Conservation (phyloP, 1,140 invertebrate species). For the Aphelinus certus region DNA sequence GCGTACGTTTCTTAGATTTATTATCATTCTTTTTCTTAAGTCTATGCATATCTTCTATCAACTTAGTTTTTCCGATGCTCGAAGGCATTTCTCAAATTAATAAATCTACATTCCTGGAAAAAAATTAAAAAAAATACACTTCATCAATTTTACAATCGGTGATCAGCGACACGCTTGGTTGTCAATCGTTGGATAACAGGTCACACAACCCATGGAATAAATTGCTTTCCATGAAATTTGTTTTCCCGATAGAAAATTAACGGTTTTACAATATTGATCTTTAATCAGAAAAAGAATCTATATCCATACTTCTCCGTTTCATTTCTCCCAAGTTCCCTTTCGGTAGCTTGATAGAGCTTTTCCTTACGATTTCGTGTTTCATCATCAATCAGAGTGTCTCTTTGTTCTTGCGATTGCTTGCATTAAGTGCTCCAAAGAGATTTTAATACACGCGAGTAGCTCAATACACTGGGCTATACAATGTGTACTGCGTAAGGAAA, state of each 20-base stretch:
- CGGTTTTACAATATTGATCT: no score
- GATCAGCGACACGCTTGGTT: no score
- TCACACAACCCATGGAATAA: no score
- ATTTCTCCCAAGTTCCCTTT: constrained; percentile 8
- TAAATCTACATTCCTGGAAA: no score
- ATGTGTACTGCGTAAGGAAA: constrained; percentile 44
- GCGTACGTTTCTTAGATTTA: constrained; percentile 33
- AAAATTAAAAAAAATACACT: no score
- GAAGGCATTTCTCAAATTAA: background rate
- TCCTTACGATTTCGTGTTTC: constrained; percentile 4
- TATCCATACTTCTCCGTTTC: background rate
- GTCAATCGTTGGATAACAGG: no score
- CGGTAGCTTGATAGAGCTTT: constrained; percentile 1
- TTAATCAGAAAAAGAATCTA: background rate
- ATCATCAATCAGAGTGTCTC: constrained; percentile 1
- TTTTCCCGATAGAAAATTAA: no score
- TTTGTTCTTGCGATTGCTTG: constrained; percentile 11
- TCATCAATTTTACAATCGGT: no score
- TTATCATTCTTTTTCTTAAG: background rate
- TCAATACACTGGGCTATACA: constrained; percentile 46
- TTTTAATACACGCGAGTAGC: constrained; percentile 51
- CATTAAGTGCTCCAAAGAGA: background rate
- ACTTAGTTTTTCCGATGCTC: background rate
- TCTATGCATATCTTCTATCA: background rate
- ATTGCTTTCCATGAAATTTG: no score